These are phyloP conservation scores for Empidonax alnorum DNA, from an alignment of 2,113 vertebrate genomes.

Conservation along the genomic window DNA sequence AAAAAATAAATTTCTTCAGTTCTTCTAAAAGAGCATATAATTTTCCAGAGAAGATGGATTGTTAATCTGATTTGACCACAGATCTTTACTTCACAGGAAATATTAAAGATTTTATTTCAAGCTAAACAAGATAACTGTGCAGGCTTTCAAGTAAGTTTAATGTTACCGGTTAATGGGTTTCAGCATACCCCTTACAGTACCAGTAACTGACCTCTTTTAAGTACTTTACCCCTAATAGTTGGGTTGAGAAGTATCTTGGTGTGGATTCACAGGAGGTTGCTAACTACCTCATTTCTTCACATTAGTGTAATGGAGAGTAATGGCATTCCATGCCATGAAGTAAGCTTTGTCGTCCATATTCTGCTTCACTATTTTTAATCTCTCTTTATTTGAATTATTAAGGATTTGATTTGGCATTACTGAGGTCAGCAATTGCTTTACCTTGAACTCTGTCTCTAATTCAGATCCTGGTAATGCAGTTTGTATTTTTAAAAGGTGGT, in stretches of 20 bases:
- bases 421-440: neutral
- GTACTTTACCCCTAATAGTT: constrained; percentile 59
- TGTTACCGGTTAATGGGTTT: constrained; percentile 38
- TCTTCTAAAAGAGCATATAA: constrained; percentile 33
- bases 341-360: constrained; percentile 14
- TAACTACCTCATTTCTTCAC: constrained; percentile 63
- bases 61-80: constrained; percentile 76
- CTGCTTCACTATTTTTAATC: neutral
- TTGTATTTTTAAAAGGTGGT: neutral
- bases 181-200: constrained; percentile 33
- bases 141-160: constrained; percentile 70
- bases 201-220: constrained; percentile 72
- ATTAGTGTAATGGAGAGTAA: constrained; percentile 66
- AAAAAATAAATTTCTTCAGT: neutral
- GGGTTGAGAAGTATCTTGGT: constrained; percentile 53
- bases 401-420: neutral
- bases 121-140: constrained; percentile 81
- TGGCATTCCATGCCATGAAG: constrained; percentile 14
- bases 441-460: neutral
- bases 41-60: constrained; percentile 77
- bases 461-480: neutral
- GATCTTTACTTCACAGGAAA: constrained; percentile 67
- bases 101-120: constrained; percentile 82
- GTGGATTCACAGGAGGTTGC: constrained; percentile 15
- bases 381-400: neutral